Evolutionary conservation across 1,140 invertebrate species (phyloP), one percentile per base, ranked within the genome.

Genomic region (Brachionus plicatilis): DNA sequence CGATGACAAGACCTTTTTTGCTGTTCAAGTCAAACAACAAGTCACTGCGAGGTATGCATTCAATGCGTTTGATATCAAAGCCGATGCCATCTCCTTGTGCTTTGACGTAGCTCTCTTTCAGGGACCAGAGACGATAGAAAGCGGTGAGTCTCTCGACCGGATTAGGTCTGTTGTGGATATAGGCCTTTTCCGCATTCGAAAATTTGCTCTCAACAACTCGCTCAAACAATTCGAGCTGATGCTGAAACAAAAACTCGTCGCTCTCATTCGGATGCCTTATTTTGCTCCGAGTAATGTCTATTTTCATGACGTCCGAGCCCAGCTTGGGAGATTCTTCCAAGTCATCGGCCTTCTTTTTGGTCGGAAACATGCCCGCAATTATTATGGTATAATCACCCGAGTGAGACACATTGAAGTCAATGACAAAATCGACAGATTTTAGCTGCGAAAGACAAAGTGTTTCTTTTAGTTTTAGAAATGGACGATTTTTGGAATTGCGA

Each of bases 91-190:
- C 90, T 24, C 96, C 95, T 66, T 93, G 91, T 84, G 95, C 95
- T 91, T 98, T 98, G 0, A 96, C 93, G 88, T 95, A 96, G 88
- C 94, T 94, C 88, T 98, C 96, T 90, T 98, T 98, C n/a, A 98
- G 90, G 85, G 94, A 94, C 96, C 96, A 98, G 87, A 94, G 91
- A 84, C 96, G 91, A 88, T 93, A 96, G 88, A 97, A 97, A 86
- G 92, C 93, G 7, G 89, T 88, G 14, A 95, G 85, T 84, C 90
- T 87, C 86, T 90, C 93, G 90, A 60, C 92, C 24, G 91, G 91
- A 12, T 86, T 85, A 75, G 93, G 90, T 53, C 90, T 84, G 3
- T 85, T 84, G 24, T 86, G 90, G 84, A 98, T 96, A 80, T 91
- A 92, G 3, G 86, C 85, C 89, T 98, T 96, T 5, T 90, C 86